Base-by-base conservation (phyloP, 2,113 vertebrate genomes). In the Corapipo altera region DNA sequence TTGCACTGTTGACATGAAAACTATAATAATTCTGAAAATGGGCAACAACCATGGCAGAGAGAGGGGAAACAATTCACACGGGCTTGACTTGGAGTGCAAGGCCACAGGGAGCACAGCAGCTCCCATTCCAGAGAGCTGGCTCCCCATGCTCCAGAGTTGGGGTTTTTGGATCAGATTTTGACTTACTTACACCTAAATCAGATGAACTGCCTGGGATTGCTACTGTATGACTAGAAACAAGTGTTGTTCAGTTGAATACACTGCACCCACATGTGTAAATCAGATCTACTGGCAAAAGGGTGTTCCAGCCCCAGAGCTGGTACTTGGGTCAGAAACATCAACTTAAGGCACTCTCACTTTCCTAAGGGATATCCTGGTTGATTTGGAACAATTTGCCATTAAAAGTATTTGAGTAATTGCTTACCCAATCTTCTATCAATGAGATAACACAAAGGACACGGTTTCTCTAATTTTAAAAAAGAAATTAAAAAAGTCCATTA, bases 381-480 rank as follows among this genome's bases (percentile, higher is more conserved):
- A 90, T 85, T 88, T 84, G 14, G 55, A 74, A 89, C 23, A 35
- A 44, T 73, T 62, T 33, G 65, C 64, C 55, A 89, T 57, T 51
- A 70, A 37, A 88, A 73, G 58, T 87, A 54, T 57, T 48, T 80
- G 69, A 65, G 41, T 57, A 79, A 82, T 46, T 49, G n/a, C 35
- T 93, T 85, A 77, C 35, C 28, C 5, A 4, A 59, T 19, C 8
- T 76, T 37, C 54, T n/a, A 39, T 30, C 58, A 79, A 20, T 0
- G 18, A 57, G 49, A 59, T 32, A 75, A 54, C 6, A 83, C 46
- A 75, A 62, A 75, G 11, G 32, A 74, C 32, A 49, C 2, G 3
- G n/a, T 81, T 74, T 65, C 37, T 90, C 67, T 92, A 46, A 75
- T 67, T 51, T 69, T 59, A 71, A 79, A 48, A 24, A 55, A 9